Base-by-base conservation (phyloP, 2,113 vertebrate genomes). In the Nibea coibor region DNA sequence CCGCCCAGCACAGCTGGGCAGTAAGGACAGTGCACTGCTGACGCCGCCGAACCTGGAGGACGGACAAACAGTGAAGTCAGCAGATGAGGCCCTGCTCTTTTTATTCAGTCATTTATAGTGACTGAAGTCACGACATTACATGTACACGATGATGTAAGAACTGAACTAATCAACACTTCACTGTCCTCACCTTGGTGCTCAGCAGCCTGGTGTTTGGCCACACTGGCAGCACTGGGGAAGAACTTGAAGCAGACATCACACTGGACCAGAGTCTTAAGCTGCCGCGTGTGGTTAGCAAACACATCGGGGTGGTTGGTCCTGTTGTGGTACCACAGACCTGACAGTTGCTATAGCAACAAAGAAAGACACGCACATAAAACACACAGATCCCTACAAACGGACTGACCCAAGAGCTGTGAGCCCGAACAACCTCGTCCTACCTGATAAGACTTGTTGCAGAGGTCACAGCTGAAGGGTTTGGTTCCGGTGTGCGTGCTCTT, bases 241-340 rank as follows among this genome's bases (percentile, higher is more conserved):
- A 95, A 94, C 88, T 95, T 96, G 82, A 96, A 93, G 81, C 97
- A 98, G 80, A 94, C 88, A n/a, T 94, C 93, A 83, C 97, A 98
- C 89, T 96, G 96, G 19, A 97, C 89, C 3, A 96, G 93, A 0
- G 93, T 94, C 92, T 92, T 97, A 74, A 96, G 94, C 62, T 94
- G 94, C 4, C 93, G 92, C 53, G 95, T 96, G 81, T 97, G 97
- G 62, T 89, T 94, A 15, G 95, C 95, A 82, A 96, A 96, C 57
- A 96, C 89, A 6, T 97, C 96, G 0, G 96, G 96, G 72, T 98
- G 97, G 75, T 95, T 96, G 53, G 96, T 98, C 78, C 96, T 93
- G 87, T 97, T 98, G 61, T 98, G 97, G 87, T 98, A 98, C 97
- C 97, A 99, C 64, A 99, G 87, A 5, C 97, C 97, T 5, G 97